Conservation (phyloP, 2,797 vertebrate genomes). For the Helarctos malayanus region DNA sequence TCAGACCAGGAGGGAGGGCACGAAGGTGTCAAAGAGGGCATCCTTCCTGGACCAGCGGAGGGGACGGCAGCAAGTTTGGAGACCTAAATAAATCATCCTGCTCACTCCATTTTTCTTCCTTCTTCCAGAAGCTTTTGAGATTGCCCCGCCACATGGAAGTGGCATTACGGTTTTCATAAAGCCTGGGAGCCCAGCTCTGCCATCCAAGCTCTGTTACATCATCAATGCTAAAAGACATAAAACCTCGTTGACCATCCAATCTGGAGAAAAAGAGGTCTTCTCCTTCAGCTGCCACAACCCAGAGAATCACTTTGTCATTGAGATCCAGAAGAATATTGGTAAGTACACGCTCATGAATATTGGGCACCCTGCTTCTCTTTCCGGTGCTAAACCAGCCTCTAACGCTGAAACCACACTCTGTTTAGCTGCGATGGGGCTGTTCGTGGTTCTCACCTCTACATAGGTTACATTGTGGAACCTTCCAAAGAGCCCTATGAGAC, state of each 20-base stretch:
- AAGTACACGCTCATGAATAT: constrained; percentile 54
- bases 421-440: neutral
- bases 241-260: constrained; percentile 73
- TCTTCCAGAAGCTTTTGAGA: constrained; percentile 76
- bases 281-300: constrained; percentile 86
- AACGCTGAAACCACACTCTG: neutral
- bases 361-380: neutral
- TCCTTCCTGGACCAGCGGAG: neutral
- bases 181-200: accelerated
- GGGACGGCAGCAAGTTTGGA: neutral
- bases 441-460: neutral
- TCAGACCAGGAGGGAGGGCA: neutral
- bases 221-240: accelerated
- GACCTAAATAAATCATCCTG: no score
- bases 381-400: neutral
- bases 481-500: neutral
- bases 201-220: constrained; percentile 72
- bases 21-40: neutral
- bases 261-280: constrained; percentile 81
- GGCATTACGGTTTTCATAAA: constrained; percentile 82
- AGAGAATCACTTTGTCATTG: constrained; percentile 85
- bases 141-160: constrained; percentile 76
- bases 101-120: neutral
- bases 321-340: constrained; percentile 89
- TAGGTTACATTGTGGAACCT: neutral